Percentiles rank a stretch among this genome's conserved stretches.
phyloP scores from a whole-genome alignment of 2,888 invertebrate species.

The Thymelicus sylvestris region DNA sequence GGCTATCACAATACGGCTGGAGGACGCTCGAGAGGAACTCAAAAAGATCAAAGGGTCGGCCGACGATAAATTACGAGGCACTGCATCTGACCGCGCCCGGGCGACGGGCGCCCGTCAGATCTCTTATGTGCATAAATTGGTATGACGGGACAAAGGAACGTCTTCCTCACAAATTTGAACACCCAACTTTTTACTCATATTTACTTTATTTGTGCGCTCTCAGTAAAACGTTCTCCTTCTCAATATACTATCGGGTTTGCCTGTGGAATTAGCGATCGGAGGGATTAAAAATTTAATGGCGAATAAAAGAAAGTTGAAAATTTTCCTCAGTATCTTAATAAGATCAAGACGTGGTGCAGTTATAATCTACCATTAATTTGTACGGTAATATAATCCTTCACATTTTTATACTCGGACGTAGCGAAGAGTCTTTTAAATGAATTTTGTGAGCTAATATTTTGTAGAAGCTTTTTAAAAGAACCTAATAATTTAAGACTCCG shows the following conservation, averaged over 20 bases:
- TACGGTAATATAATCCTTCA: too few relatives aligned
- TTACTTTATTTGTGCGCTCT: not conserved
- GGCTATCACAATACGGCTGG: slow-evolving; percentile 4
- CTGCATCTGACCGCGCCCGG: slow-evolving; percentile 23
- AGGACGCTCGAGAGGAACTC: not conserved
- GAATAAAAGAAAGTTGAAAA: too few relatives aligned
- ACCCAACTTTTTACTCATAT: not conserved
- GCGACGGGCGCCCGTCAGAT: not conserved
- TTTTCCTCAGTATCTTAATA: too few relatives aligned
- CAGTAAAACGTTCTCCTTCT: too few relatives aligned
- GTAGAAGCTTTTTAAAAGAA: too few relatives aligned
- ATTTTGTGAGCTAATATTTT: too few relatives aligned
- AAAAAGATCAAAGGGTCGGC: slow-evolving; percentile 33
- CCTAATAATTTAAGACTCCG: too few relatives aligned
- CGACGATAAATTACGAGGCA: slow-evolving; percentile 25
- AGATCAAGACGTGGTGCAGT: too few relatives aligned
- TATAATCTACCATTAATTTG: too few relatives aligned
- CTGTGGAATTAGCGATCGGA: not conserved
- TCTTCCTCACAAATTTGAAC: not conserved
- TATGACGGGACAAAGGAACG: slow-evolving; percentile 2
- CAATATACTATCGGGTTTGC: not conserved
- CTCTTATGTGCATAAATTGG: slow-evolving; percentile 30
- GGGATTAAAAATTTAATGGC: not conserved
- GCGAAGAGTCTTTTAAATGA: too few relatives aligned
- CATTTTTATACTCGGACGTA: too few relatives aligned